A percentile compares a stretch with the other conserved stretches of the same genome.
phyloP scores from a whole-genome alignment of 2,797 vertebrate species.

The Pterois miles region DNA sequence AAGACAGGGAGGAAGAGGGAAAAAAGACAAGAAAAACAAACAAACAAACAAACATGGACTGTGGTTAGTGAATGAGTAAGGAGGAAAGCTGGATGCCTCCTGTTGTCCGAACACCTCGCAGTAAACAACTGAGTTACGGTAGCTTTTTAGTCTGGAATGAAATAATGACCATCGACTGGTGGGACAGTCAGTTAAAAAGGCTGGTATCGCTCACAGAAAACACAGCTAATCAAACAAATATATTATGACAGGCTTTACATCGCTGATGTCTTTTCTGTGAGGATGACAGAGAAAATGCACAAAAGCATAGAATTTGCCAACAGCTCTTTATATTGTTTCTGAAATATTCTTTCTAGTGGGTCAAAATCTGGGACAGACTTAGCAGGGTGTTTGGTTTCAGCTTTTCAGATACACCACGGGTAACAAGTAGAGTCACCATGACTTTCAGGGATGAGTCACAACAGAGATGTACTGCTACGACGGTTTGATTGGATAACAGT shows the following conservation, averaged over 20 bases:
- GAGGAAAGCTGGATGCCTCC: constrained; percentile 44
- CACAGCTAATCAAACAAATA: neutral
- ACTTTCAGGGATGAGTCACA: constrained; percentile 5
- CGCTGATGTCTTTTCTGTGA: constrained; percentile 57
- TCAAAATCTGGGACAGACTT: neutral
- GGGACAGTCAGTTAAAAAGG: constrained; percentile 4
- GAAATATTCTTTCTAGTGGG: neutral
- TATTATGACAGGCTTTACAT: neutral
- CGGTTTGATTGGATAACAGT: neutral
- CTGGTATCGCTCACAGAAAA: constrained; percentile 68
- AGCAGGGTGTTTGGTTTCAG: neutral
- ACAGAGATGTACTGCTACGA: neutral
- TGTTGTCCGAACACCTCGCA: neutral
- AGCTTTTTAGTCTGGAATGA: constrained; percentile 53
- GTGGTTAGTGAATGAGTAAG: constrained; percentile 71
- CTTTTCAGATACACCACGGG: neutral
- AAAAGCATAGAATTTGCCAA: constrained; percentile 39
- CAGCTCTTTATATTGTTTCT: constrained; percentile 11
- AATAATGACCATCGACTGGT: constrained; percentile 11
- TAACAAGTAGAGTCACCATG: neutral
- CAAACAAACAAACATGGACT: constrained; percentile 56
- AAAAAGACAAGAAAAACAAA: constrained; percentile 42
- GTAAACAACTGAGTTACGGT: constrained; percentile 28
- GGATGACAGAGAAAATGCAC: constrained; percentile 32
- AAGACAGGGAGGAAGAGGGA: constrained; percentile 78